These are phyloP conservation scores for Rhinogobius similis DNA, from an alignment of 2,113 vertebrate genomes.

Conservation along the genomic window DNA sequence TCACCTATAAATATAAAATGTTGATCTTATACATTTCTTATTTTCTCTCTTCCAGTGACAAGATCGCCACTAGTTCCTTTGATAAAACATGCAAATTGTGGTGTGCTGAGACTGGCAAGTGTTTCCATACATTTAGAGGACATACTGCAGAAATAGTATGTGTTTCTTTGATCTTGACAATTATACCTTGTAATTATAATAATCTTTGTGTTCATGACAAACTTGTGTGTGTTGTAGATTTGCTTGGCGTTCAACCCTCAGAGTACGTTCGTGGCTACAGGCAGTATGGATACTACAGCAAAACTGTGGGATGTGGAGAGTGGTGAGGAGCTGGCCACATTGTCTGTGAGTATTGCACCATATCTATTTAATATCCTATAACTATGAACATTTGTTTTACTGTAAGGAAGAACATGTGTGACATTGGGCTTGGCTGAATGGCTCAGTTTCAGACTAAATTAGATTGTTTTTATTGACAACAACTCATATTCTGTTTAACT, in stretches of 20 bases:
- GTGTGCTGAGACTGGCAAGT: slow-evolving; percentile 89
- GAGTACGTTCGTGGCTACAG: slow-evolving; percentile 92
- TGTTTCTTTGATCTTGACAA: slow-evolving; percentile 32
- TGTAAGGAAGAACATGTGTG: not conserved
- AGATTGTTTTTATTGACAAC: not conserved
- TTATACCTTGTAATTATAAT: not conserved
- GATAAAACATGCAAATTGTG: slow-evolving; percentile 96
- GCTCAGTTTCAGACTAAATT: not conserved
- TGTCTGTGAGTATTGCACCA: slow-evolving; percentile 77
- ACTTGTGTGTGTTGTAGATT: slow-evolving; percentile 75
- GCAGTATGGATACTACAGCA: slow-evolving; percentile 90
- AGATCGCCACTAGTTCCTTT: slow-evolving; percentile 96
- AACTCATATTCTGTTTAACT: slow-evolving; percentile 4
- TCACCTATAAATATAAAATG: not conserved
- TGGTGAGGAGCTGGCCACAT: slow-evolving; percentile 84
- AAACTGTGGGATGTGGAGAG: slow-evolving; percentile 89
- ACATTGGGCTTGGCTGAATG: not conserved
- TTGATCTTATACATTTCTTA: not conserved
- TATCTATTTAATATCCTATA: not conserved
- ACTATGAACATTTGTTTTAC: not conserved
- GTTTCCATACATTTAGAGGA: slow-evolving; percentile 89
- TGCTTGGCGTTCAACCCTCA: slow-evolving; percentile 94
- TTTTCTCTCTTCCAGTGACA: slow-evolving; percentile 81
- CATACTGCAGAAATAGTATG: slow-evolving; percentile 93
- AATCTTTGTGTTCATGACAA: not conserved